These are phyloP conservation scores for Nasonovia ribisnigri DNA, from an alignment of 2,888 invertebrate species.

Conservation along the genomic window DNA sequence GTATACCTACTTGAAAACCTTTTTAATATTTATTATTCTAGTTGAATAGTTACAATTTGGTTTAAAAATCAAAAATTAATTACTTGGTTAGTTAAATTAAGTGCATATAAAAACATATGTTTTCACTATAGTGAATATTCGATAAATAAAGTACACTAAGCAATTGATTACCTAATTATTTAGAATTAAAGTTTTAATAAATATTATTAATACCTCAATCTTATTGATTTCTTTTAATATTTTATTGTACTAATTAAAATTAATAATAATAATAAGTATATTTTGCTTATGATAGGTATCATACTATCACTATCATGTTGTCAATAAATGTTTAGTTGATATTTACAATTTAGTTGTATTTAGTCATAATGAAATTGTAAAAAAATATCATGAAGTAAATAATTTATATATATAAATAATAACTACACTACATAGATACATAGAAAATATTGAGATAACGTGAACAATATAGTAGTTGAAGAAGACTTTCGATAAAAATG, in stretches of 20 bases:
- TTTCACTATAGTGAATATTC: background rate
- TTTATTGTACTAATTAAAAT: background rate
- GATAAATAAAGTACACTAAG: background rate
- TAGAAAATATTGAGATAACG: background rate
- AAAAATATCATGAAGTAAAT: background rate
- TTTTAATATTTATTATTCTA: background rate
- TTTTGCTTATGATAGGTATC: background rate
- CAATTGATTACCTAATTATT: background rate
- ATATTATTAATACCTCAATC: background rate
- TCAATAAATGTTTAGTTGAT: background rate
- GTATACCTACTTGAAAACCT: background rate
- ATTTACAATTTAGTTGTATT: background rate
- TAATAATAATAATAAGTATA: background rate
- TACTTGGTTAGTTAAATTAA: background rate
- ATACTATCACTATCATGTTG: no score
- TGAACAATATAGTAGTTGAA: background rate
- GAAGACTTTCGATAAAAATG: background rate
- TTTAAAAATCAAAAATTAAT: background rate
- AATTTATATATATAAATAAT: background rate
- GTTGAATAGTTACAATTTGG: conserved; percentile 11
- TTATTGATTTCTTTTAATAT: background rate
- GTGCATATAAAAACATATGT: background rate
- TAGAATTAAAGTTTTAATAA: background rate
- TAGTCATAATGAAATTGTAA: background rate
- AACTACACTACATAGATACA: background rate